Percentiles rank a stretch among this genome's conserved stretches.
Conservation (phyloP, 2,888 invertebrate species). For the Nemapogon koenigi region DNA sequence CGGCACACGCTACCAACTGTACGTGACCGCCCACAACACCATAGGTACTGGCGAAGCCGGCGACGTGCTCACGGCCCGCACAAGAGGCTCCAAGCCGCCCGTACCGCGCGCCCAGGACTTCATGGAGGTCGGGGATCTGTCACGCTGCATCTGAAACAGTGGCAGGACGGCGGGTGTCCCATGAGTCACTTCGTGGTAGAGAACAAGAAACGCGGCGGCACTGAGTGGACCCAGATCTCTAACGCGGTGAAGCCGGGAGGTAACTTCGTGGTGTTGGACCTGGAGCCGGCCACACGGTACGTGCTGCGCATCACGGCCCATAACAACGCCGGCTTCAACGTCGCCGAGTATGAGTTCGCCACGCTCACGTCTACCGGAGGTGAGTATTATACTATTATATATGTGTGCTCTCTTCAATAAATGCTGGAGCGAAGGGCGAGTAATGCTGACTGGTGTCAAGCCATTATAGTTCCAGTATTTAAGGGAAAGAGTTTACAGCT, state of each 20-base stretch:
- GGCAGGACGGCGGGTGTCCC: slow-evolving; percentile 95
- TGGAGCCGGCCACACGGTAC: slow-evolving; percentile 95
- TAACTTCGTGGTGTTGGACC: slow-evolving; percentile 88
- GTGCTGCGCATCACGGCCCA: slow-evolving; percentile 89
- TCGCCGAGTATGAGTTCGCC: slow-evolving; percentile 94
- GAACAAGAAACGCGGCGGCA: slow-evolving; percentile 86
- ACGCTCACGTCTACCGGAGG: slow-evolving; percentile 94
- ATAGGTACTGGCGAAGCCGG: slow-evolving; percentile 93
- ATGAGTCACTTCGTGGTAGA: slow-evolving; percentile 96
- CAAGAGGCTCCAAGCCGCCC: slow-evolving; percentile 93
- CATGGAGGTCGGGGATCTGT: slow-evolving; percentile 93
- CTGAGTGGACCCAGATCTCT: slow-evolving; percentile 93
- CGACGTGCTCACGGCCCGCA: slow-evolving; percentile 86
- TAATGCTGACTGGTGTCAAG: too few species aligned
- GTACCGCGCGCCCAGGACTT: slow-evolving; percentile 90
- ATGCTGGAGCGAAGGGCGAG: too few species aligned
- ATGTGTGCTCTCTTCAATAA: too few species aligned
- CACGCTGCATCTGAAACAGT: slow-evolving; percentile 88
- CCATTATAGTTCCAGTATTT: too few species aligned
- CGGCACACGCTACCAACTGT: slow-evolving; percentile 92
- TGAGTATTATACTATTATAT: too few species aligned
- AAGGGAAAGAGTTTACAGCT: too few species aligned
- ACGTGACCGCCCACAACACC: slow-evolving; percentile 91
- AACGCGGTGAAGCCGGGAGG: slow-evolving; percentile 92
- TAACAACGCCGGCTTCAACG: slow-evolving; percentile 95